phyloP scores from a whole-genome alignment of 1,140 invertebrate genomes.

The Sarcophaga bullata region DNA sequence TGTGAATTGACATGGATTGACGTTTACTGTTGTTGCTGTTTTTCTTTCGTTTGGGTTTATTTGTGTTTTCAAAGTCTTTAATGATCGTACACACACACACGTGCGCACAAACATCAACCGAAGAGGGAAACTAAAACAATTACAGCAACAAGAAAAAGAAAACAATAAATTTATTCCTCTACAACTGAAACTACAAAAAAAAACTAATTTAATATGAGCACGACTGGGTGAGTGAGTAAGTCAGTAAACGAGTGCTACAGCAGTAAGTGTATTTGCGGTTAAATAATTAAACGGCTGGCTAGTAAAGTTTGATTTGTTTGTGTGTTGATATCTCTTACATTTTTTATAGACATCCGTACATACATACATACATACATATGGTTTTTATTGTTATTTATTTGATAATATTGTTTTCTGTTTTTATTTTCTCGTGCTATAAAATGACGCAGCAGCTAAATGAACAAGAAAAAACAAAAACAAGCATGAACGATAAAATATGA shows the following conservation, averaged over 20 bases:
- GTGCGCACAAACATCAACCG: too few species aligned
- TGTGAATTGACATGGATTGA: slow-evolving; percentile 32
- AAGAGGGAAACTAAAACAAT: too few species aligned
- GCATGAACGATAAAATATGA: neutral
- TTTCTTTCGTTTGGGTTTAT: neutral
- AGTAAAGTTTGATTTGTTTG: neutral
- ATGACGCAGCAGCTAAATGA: slow-evolving; percentile 29
- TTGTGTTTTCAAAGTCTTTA: neutral
- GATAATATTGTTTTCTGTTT: neutral
- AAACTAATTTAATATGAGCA: neutral
- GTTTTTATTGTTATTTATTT: neutral
- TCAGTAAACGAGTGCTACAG: neutral
- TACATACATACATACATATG: too few species aligned
- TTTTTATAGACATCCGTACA: neutral
- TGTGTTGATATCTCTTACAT: neutral
- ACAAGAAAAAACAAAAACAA: slow-evolving; percentile 3
- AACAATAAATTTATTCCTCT: too few species aligned
- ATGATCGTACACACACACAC: neutral
- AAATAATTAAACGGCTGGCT: neutral
- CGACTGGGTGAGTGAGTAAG: too few species aligned
- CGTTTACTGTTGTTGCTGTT: slow-evolving; percentile 1
- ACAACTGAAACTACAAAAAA: neutral
- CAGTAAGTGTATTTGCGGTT: neutral
- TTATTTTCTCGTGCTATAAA: neutral
- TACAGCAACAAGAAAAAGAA: too few species aligned